These are phyloP conservation scores for Epinephelus fuscoguttatus DNA, from an alignment of 2,113 vertebrate species.

Conservation along the genomic window DNA sequence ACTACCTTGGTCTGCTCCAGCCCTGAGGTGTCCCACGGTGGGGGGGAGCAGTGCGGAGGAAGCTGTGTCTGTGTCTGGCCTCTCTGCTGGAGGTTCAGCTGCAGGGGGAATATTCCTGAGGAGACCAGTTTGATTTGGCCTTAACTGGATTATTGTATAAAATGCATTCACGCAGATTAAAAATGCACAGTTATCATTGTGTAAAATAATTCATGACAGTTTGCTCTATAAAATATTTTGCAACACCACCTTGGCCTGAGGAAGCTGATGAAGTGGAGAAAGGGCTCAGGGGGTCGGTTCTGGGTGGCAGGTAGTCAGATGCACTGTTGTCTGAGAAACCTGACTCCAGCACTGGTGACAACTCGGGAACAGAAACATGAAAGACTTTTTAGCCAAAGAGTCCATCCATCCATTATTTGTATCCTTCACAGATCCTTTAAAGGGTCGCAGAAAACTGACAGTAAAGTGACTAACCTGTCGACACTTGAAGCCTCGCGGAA, in stretches of 20 bases:
- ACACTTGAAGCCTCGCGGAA: constrained; percentile 69
- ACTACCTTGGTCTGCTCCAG: constrained; percentile 39
- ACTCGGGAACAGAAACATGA: constrained; percentile 67
- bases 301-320: constrained; percentile 71
- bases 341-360: constrained; percentile 83
- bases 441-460: too few species aligned
- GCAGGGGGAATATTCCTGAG: constrained; percentile 62
- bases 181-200: background rate
- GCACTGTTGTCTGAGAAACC: constrained; percentile 75
- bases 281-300: constrained; percentile 56
- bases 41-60: constrained; percentile 20
- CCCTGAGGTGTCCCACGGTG: constrained; percentile 35
- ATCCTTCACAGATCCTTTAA: too few species aligned
- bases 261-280: constrained; percentile 68
- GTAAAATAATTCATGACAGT: background rate
- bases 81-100: constrained; percentile 48
- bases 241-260: constrained; percentile 55
- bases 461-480: constrained; percentile 71
- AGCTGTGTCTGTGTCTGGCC: constrained; percentile 32
- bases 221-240: background rate
- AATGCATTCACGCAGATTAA: background rate
- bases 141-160: background rate
- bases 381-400: background rate
- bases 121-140: background rate
- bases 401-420: background rate